phyloP scores from a whole-genome alignment of 2,888 invertebrate genomes.

The Drosophila emarginata region DNA sequence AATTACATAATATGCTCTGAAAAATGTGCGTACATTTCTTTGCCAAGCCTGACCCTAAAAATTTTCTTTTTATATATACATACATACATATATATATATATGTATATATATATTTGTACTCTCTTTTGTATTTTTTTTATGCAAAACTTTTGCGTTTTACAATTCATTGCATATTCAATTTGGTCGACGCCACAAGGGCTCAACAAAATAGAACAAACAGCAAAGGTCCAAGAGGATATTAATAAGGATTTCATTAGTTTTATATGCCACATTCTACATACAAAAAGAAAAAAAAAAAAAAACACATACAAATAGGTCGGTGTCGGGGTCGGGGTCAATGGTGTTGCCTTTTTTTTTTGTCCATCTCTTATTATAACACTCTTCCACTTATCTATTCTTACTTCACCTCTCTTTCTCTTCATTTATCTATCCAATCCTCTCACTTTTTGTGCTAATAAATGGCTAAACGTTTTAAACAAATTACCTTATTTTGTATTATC shows the following conservation, averaged over 20 bases:
- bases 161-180: conserved; percentile 78
- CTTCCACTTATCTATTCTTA: not conserved
- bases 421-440: no score
- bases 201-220: conserved; percentile 34
- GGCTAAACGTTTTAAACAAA: conserved; percentile 68
- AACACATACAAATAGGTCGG: conserved; percentile 21
- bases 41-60: conserved; percentile 30
- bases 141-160: conserved; percentile 76
- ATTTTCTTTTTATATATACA: no score
- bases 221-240: conserved; percentile 76
- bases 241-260: conserved; percentile 79
- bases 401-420: not conserved
- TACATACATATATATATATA: no score
- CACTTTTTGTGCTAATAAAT: conserved; percentile 53
- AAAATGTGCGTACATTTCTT: conserved; percentile 74
- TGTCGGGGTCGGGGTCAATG: conserved; percentile 19
- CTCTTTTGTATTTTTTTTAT: conserved; percentile 53
- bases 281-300: not conserved
- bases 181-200: conserved; percentile 62
- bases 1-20: conserved; percentile 75
- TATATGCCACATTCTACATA: conserved; percentile 45
- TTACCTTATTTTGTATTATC: conserved; percentile 67
- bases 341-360: conserved; percentile 24
- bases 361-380: conserved; percentile 8
- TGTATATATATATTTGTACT: conserved; percentile 6